phyloP scores from a whole-genome alignment of 2,797 vertebrate species.

The Schizothorax lantsangensis region DNA sequence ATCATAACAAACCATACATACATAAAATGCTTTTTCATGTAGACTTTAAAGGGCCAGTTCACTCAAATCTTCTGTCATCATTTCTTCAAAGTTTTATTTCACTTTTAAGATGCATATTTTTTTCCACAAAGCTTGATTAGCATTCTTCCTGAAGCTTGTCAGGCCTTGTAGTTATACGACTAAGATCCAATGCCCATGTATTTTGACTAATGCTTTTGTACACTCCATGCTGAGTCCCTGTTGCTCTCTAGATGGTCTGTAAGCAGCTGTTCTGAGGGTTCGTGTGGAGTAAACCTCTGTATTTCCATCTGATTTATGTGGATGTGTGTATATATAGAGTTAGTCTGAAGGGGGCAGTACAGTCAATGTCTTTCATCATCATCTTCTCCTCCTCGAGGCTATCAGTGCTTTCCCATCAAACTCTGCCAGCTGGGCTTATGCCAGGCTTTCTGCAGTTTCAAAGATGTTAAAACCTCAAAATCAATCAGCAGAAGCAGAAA shows the following conservation, averaged over 20 bases:
- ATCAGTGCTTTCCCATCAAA: not conserved
- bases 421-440: not conserved
- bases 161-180: not conserved
- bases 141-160: not conserved
- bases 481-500: slow-evolving; percentile 18
- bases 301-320: not conserved
- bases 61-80: no score
- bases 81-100: no score
- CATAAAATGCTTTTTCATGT: no score
- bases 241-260: not conserved
- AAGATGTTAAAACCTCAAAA: not conserved
- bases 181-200: not conserved
- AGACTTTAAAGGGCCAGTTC: no score
- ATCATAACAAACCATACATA: no score
- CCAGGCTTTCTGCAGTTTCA: not conserved
- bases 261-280: not conserved
- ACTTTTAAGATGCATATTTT: not conserved
- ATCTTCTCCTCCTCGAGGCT: slow-evolving; percentile 42
- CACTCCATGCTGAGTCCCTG: not conserved
- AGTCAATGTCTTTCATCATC: not conserved
- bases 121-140: not conserved
- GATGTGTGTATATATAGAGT: not conserved
- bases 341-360: slow-evolving; percentile 50
- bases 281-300: not conserved
- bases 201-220: not conserved